phyloP scores from a whole-genome alignment of 2,888 invertebrate genomes.

The Campoplex nolae region DNA sequence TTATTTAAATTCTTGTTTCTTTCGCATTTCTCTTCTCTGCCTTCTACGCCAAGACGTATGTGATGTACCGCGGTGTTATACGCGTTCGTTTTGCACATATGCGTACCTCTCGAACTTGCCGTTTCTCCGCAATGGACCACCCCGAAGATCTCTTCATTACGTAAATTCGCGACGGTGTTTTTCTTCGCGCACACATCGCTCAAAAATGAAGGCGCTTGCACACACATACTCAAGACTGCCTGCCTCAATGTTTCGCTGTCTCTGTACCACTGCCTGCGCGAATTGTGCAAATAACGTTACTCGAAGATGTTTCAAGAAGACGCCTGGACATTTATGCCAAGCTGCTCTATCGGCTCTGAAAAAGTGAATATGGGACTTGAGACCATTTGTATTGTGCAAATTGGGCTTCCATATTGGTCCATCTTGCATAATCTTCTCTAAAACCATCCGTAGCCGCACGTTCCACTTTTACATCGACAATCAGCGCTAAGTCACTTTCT shows the following conservation, averaged over 20 bases:
- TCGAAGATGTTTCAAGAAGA: background rate
- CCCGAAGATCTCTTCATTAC: slow-evolving; percentile 78
- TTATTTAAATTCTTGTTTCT: slow-evolving; percentile 21
- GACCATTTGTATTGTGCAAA: background rate
- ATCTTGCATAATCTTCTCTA: background rate
- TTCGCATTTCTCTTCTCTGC: slow-evolving; percentile 1
- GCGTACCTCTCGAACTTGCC: slow-evolving; percentile 28
- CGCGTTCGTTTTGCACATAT: slow-evolving; percentile 38
- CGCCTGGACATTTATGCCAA: background rate
- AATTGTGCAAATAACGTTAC: slow-evolving; percentile 52
- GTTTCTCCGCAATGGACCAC: slow-evolving; percentile 75
- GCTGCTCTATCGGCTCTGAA: background rate
- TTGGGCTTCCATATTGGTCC: background rate
- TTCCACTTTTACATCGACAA: background rate
- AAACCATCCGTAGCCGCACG: too few species aligned
- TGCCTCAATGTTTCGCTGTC: slow-evolving; percentile 9
- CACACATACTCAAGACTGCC: slow-evolving; percentile 1
- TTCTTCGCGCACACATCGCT: slow-evolving; percentile 42
- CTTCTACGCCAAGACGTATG: slow-evolving; percentile 26
- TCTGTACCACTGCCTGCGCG: slow-evolving; percentile 14
- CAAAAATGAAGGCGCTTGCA: slow-evolving; percentile 8
- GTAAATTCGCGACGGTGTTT: slow-evolving; percentile 68
- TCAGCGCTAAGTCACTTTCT: background rate
- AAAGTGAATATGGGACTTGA: background rate
- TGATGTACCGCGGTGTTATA: slow-evolving; percentile 28